phyloP scores from a whole-genome alignment of 2,797 vertebrate genomes.

The Ispidina lecontei region DNA sequence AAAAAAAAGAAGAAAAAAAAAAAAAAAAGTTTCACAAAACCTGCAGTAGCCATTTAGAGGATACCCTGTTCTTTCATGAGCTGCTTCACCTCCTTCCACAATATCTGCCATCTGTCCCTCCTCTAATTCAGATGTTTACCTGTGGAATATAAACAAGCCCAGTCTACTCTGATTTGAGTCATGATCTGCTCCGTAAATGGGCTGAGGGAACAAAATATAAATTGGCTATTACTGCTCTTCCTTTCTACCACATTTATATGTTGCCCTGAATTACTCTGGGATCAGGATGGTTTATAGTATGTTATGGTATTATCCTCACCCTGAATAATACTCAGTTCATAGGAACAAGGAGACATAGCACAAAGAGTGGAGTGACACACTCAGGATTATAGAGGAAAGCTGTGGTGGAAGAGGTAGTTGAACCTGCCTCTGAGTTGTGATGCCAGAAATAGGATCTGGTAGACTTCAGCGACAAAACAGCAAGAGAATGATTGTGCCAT shows the following conservation, averaged over 20 bases:
- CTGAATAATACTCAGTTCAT: neutral
- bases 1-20: neutral
- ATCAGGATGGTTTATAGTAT: neutral
- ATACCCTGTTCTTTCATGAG: neutral
- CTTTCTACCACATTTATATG: neutral
- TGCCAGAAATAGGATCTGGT: neutral
- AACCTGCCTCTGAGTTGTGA: neutral
- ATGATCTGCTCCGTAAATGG: neutral
- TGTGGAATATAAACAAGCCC: neutral
- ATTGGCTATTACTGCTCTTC: neutral
- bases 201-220: neutral
- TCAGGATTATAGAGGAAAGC: neutral
- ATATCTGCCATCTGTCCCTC: neutral
- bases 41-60: neutral
- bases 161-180: neutral
- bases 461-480: neutral
- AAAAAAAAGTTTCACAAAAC: neutral
- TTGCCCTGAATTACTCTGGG: neutral
- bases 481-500: neutral
- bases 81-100: neutral
- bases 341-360: neutral
- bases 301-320: neutral
- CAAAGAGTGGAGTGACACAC: neutral
- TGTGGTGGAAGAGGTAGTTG: neutral
- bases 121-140: neutral